Conservation (phyloP, 2,113 vertebrate genomes). For the Eulemur macaco region DNA sequence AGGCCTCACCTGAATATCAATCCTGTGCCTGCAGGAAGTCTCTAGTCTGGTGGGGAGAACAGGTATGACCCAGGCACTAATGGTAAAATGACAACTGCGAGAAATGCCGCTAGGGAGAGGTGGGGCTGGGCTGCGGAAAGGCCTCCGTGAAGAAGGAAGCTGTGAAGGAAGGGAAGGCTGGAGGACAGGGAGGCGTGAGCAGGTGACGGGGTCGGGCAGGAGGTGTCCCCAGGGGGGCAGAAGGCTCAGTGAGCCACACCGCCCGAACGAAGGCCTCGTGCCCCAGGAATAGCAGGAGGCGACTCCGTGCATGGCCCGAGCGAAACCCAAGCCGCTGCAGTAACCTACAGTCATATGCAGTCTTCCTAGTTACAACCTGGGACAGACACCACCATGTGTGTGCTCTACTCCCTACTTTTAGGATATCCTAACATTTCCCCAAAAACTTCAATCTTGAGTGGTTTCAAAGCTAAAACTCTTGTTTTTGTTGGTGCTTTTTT, state of each 20-base stretch:
- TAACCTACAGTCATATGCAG: background rate
- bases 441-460: background rate
- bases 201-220: background rate
- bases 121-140: background rate
- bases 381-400: background rate
- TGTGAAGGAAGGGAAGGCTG: background rate
- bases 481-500: background rate
- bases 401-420: background rate
- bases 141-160: background rate
- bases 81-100: background rate
- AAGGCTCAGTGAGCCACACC: background rate
- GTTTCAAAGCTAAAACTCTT: background rate
- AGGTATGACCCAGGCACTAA: background rate
- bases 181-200: background rate
- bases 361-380: background rate
- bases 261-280: fast-evolving
- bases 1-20: background rate
- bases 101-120: background rate
- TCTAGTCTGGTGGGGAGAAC: background rate
- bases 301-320: background rate
- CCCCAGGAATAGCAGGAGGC: fast-evolving
- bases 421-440: background rate
- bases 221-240: background rate
- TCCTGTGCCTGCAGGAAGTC: background rate
- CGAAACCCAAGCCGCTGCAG: background rate